phyloP scores from a whole-genome alignment of 2,797 vertebrate genomes.

The Platalea minor region DNA sequence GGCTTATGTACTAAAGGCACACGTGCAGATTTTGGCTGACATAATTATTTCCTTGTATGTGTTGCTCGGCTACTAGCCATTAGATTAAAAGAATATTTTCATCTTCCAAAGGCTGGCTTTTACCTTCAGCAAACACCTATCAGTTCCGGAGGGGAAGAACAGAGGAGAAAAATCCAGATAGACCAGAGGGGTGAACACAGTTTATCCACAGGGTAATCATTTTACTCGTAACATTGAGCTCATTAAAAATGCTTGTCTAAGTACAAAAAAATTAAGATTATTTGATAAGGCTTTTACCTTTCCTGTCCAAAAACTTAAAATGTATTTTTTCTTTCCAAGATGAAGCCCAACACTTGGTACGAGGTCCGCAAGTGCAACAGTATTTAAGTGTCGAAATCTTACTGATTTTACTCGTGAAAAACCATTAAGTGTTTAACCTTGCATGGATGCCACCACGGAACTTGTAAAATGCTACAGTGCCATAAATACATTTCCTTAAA shows the following conservation, averaged over 20 bases:
- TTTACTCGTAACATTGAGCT: neutral
- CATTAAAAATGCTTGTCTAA: neutral
- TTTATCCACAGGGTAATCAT: neutral
- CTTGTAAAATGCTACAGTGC: constrained; percentile 4
- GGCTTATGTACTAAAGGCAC: neutral
- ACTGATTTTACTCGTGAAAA: neutral
- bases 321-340: neutral
- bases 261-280: neutral
- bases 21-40: neutral
- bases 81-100: neutral
- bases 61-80: neutral
- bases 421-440: neutral
- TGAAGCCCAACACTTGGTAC: neutral
- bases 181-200: neutral
- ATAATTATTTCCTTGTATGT: neutral
- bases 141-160: neutral
- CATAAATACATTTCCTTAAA: constrained; percentile 44
- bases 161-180: neutral
- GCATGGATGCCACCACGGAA: neutral
- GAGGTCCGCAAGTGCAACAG: neutral
- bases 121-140: neutral
- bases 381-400: neutral
- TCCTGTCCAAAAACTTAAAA: neutral
- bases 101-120: neutral
- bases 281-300: neutral